phyloP scores from a whole-genome alignment of 2,797 vertebrate genomes.

The Toxotes lorentzi region DNA sequence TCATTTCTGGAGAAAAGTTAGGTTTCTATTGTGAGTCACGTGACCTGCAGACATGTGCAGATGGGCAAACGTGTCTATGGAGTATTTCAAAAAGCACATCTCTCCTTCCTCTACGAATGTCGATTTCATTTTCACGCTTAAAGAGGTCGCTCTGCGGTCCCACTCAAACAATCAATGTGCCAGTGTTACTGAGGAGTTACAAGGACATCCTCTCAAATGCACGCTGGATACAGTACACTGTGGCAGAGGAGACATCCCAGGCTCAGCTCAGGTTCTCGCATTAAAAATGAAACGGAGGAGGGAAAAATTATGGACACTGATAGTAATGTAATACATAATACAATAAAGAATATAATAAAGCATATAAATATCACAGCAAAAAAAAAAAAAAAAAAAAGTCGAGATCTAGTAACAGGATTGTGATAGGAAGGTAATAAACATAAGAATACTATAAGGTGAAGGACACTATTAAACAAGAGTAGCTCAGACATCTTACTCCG shows the following conservation, averaged over 20 bases:
- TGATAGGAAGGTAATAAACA: not conserved
- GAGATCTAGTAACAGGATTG: slow-evolving; percentile 25
- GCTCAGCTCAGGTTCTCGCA: slow-evolving; percentile 49
- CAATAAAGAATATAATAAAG: too few species aligned
- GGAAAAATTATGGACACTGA: slow-evolving; percentile 3
- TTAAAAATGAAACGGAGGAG: slow-evolving; percentile 38
- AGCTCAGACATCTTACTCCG: not conserved
- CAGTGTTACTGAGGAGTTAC: slow-evolving; percentile 13
- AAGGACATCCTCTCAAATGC: slow-evolving; percentile 42
- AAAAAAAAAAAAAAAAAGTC: not conserved
- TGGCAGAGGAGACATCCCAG: slow-evolving; percentile 32
- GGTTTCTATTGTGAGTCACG: slow-evolving; percentile 63
- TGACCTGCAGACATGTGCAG: slow-evolving; percentile 10
- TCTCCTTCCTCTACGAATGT: not conserved
- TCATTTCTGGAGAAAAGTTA: slow-evolving; percentile 62
- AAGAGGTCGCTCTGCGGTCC: not conserved
- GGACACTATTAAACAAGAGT: slow-evolving; percentile 22
- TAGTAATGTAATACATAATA: slow-evolving; percentile 47
- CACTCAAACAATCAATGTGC: slow-evolving; percentile 1
- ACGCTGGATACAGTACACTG: not conserved
- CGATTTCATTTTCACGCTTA: not conserved
- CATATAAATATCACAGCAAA: slow-evolving; percentile 44
- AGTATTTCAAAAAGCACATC: not conserved
- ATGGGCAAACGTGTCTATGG: not conserved
- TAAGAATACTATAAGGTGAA: slow-evolving; percentile 28